Base-by-base conservation (phyloP, 2,113 vertebrate genomes). In the Ivindomyrus marchei region DNA sequence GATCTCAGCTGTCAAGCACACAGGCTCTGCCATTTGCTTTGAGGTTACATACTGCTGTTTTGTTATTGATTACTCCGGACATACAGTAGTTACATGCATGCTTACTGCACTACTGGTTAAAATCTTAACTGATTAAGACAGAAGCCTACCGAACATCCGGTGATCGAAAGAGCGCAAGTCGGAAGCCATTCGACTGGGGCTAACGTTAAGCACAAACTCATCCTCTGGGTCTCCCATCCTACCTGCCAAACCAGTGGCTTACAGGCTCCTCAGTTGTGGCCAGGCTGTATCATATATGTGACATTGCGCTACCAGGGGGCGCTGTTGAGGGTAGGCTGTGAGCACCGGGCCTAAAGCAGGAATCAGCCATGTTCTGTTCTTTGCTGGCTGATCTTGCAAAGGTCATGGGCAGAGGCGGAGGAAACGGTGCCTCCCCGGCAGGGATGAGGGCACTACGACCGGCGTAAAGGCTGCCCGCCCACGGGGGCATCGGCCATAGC, bases 101-200 rank as follows among this genome's bases (percentile, higher is more conserved):
- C 92, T 94, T 90, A 90, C 92, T 89, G 90, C 90, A 91, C 92
- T 94, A 91, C 49, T 90, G 91, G 66, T 89, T 92, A 88, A 93
- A 94, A 91, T 90, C 91, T 92, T 94, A 93, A 91, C 36, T 45
- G 62, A 91, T 92, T 91, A 93, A 90, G 77, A 91, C 91, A 91
- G 91, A 91, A 92, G 89, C 93, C 93, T 90, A 94, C 94, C 93
- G 88, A 94, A 95, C 93, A 95, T 93, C 90, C 93, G 90, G 93
- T 92, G 92, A 92, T 91, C 89, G 77, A 89, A 93, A 91, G 50
- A 92, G 93, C 90, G 90, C 86, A 90, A 89, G 90, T 53, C 91
- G 91, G 86, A 90, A 91, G 91, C 74, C 74, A 42, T 80, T 80
- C 74, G 13, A 6, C 15, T 39, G 70, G 3, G 31, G 31, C 5